Conservation (phyloP, 2,113 vertebrate species). For the Agapornis roseicollis region DNA sequence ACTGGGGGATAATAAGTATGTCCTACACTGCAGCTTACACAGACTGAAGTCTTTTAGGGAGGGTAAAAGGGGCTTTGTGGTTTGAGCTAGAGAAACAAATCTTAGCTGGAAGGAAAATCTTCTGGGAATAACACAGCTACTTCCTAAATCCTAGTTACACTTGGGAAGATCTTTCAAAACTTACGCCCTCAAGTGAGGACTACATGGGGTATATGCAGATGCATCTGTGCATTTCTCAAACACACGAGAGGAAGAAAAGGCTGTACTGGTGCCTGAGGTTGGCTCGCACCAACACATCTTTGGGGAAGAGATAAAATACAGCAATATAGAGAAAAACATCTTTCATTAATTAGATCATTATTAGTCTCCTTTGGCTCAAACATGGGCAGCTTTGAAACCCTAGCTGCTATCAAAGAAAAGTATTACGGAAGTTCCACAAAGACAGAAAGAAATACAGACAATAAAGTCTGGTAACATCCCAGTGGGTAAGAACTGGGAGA, state of each 20-base stretch:
- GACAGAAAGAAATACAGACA: constrained; percentile 41
- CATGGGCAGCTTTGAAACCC: constrained; percentile 49
- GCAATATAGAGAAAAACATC: constrained; percentile 39
- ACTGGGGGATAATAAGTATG: neutral
- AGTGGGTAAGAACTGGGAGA: neutral
- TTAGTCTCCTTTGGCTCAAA: constrained; percentile 52
- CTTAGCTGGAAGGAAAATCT: constrained; percentile 40
- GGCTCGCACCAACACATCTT: constrained; percentile 35
- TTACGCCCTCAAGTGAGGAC: constrained; percentile 47
- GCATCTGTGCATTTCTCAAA: neutral
- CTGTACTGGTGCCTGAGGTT: constrained; percentile 8
- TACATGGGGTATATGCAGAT: neutral
- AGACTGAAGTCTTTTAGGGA: constrained; percentile 34
- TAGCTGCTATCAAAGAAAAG: constrained; percentile 55
- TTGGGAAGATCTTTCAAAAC: constrained; percentile 52
- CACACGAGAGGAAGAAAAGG: neutral
- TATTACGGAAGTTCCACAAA: constrained; percentile 57
- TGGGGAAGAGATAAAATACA: constrained; percentile 54
- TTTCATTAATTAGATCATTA: constrained; percentile 67
- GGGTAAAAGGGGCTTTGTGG: constrained; percentile 47
- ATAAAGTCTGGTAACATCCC: constrained; percentile 50
- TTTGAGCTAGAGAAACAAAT: constrained; percentile 62
- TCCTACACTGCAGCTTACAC: constrained; percentile 42
- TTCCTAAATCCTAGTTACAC: constrained; percentile 42
- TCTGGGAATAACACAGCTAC: constrained; percentile 39